Evolutionary conservation across 2,888 invertebrate species (phyloP).

Genomic region (Amphipoea oculea): DNA sequence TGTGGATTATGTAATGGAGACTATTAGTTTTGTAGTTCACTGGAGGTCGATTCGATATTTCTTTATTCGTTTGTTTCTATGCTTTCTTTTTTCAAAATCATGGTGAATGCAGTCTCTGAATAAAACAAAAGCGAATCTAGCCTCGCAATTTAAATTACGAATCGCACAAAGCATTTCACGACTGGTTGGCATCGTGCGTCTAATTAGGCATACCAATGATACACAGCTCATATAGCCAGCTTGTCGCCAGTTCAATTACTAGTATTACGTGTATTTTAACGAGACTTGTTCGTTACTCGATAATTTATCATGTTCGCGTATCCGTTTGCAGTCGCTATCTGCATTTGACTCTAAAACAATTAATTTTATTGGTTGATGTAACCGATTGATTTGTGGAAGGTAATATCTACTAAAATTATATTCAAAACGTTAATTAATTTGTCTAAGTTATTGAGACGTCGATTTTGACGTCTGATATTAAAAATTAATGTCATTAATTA

Average conservation of each 20-base stretch:
- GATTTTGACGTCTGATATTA: conserved; percentile 16
- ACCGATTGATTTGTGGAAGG: conserved; percentile 26
- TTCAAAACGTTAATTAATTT: conserved; percentile 40
- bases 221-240: conserved; percentile 39
- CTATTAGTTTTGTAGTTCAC: conserved; percentile 23
- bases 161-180: conserved; percentile 30
- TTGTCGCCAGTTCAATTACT: conserved; percentile 51
- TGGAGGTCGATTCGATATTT: not conserved
- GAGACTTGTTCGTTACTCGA: conserved; percentile 16
- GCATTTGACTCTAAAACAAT: conserved; percentile 31
- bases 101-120: not conserved
- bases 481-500: conserved; percentile 41
- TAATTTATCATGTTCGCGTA: conserved; percentile 40
- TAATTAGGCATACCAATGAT: conserved; percentile 36
- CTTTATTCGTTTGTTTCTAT: not conserved
- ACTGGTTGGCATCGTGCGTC: conserved; percentile 13
- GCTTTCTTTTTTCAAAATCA: conserved; percentile 9
- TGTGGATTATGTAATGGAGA: conserved; percentile 39
- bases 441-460: conserved; percentile 38
- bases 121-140: conserved; percentile 21
- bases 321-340: conserved; percentile 20
- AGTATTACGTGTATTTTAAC: conserved; percentile 16
- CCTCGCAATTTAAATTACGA: conserved; percentile 2
- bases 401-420: conserved; percentile 1
- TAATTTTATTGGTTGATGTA: conserved; percentile 35